Conservation (phyloP, 2,888 invertebrate species). For the Dynastes hyllus region DNA sequence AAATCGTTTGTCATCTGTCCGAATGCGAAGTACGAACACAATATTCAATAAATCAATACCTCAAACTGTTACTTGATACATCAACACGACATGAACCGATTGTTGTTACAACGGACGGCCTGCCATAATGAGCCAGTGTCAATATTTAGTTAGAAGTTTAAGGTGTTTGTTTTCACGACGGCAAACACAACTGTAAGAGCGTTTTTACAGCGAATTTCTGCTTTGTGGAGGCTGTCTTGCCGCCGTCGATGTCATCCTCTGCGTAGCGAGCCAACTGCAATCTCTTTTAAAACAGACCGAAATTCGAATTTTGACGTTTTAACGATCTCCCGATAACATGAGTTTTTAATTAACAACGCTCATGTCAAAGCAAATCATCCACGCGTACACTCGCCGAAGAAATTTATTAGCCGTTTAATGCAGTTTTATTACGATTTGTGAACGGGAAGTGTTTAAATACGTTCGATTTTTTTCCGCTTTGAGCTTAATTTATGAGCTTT, state of each 20-base stretch:
- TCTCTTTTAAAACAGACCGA: neutral
- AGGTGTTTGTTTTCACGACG: slow-evolving; percentile 57
- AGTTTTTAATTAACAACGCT: slow-evolving; percentile 44
- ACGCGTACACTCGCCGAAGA: slow-evolving; percentile 1
- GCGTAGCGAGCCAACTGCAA: neutral
- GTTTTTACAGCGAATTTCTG: slow-evolving; percentile 39
- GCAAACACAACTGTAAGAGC: slow-evolving; percentile 45
- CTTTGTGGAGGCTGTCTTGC: slow-evolving; percentile 31
- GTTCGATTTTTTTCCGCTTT: slow-evolving; percentile 16
- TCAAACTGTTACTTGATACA: slow-evolving; percentile 56
- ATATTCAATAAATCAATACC: slow-evolving; percentile 60
- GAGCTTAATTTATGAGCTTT: slow-evolving; percentile 25
- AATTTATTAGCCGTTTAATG: slow-evolving; percentile 40
- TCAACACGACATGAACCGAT: slow-evolving; percentile 58
- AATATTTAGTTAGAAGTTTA: slow-evolving; percentile 61
- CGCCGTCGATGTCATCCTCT: slow-evolving; percentile 12
- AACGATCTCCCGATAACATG: slow-evolving; percentile 41
- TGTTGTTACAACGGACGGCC: slow-evolving; percentile 62
- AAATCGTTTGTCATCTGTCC: slow-evolving; percentile 34
- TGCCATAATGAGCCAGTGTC: slow-evolving; percentile 60
- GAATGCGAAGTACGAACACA: slow-evolving; percentile 25
- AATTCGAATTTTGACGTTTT: slow-evolving; percentile 43
- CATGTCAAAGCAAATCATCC: slow-evolving; percentile 40
- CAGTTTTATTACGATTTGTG: slow-evolving; percentile 35
- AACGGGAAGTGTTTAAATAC: slow-evolving; percentile 17